Conservation (phyloP, 2,888 invertebrate genomes). For the Pandemis heparana region DNA sequence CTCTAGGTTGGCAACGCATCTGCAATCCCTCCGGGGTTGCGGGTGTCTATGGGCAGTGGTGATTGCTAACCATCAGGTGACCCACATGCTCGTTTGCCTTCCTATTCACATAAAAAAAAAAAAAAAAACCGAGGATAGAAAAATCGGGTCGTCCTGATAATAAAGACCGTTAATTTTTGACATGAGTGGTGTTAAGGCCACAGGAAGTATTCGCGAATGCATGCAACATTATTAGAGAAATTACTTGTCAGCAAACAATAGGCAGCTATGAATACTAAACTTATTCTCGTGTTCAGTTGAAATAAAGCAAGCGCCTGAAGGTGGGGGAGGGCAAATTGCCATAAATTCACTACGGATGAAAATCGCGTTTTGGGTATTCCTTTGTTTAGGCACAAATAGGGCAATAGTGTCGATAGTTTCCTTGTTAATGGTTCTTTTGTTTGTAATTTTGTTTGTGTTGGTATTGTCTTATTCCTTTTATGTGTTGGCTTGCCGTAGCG, state of each 20-base stretch:
- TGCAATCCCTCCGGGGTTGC: too few relatives aligned
- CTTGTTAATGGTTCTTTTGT: slow-evolving; percentile 13
- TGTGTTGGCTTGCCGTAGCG: background rate
- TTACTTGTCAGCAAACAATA: background rate
- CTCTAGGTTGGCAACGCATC: too few relatives aligned
- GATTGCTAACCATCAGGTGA: too few relatives aligned
- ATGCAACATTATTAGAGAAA: background rate
- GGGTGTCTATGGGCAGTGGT: too few relatives aligned
- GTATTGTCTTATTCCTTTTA: background rate
- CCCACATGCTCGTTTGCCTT: too few relatives aligned
- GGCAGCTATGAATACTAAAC: slow-evolving; percentile 59
- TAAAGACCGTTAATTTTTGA: too few relatives aligned
- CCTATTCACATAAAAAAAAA: too few relatives aligned
- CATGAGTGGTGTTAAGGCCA: too few relatives aligned
- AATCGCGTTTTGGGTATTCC: slow-evolving; percentile 69
- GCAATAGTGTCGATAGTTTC: slow-evolving; percentile 12
- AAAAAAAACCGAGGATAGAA: too few relatives aligned
- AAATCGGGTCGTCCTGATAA: too few relatives aligned
- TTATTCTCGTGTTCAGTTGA: slow-evolving; percentile 57
- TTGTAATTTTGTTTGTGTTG: background rate
- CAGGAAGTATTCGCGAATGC: too few relatives aligned
- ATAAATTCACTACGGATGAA: slow-evolving; percentile 76
- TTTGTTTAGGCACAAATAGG: slow-evolving; percentile 53
- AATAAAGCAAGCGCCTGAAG: slow-evolving; percentile 76
- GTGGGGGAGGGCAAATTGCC: slow-evolving; percentile 77